Percentiles rank a stretch among this genome's conserved stretches.
phyloP scores from a whole-genome alignment of 2,888 invertebrate genomes.

The Bombylius discolor region DNA sequence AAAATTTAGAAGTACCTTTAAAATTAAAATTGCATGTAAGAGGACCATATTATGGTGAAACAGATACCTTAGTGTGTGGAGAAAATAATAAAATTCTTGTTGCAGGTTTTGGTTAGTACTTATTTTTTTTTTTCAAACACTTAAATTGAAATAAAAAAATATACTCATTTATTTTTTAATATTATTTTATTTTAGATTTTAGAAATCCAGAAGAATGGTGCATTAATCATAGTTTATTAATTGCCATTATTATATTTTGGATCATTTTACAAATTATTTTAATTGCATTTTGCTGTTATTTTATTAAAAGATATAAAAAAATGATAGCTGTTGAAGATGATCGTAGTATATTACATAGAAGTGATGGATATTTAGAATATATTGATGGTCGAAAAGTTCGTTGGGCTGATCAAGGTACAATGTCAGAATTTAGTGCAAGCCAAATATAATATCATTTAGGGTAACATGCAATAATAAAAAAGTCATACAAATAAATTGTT shows the following conservation, averaged over 20 bases:
- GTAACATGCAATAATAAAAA: background rate
- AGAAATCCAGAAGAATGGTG: constrained; percentile 38
- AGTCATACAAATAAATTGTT: too few species aligned
- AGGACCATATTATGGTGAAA: constrained; percentile 40
- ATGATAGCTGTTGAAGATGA: constrained; percentile 38
- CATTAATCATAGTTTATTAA: constrained; percentile 49
- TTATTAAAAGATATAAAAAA: constrained; percentile 42
- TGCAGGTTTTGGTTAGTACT: constrained; percentile 41
- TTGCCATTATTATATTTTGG: constrained; percentile 51
- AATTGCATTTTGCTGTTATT: constrained; percentile 40
- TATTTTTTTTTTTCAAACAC: background rate
- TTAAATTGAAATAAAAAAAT: background rate
- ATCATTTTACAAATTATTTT: constrained; percentile 43
- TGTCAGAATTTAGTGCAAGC: background rate
- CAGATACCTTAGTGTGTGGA: constrained; percentile 52
- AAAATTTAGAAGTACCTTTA: constrained; percentile 36
- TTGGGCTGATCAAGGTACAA: constrained; percentile 47
- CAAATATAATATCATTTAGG: background rate
- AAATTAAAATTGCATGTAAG: constrained; percentile 46
- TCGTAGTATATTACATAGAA: constrained; percentile 34
- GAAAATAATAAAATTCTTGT: constrained; percentile 43
- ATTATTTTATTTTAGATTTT: background rate
- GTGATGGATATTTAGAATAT: constrained; percentile 51
- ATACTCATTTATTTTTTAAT: constrained; percentile 5
- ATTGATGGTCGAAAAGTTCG: constrained; percentile 54